Conservation (phyloP, 2,888 invertebrate genomes). For the Ditula angustiorana region DNA sequence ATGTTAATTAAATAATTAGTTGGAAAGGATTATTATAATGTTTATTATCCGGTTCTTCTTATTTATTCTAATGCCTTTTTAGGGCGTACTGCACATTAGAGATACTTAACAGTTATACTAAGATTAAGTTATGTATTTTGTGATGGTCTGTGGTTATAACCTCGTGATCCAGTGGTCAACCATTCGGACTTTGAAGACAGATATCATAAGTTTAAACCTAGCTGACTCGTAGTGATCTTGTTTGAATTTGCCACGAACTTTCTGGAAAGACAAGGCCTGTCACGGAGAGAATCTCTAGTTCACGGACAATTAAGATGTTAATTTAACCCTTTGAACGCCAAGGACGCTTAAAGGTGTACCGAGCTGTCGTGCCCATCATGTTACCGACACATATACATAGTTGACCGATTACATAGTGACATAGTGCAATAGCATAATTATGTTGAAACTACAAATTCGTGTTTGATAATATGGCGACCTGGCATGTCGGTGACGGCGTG, state of each 20-base stretch:
- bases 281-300: background rate
- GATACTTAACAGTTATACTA: background rate
- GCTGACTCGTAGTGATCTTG: background rate
- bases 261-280: background rate
- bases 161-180: background rate
- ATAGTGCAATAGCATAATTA: too few species aligned
- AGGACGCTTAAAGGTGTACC: too few species aligned
- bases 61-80: background rate
- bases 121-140: background rate
- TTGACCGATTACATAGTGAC: too few species aligned
- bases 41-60: background rate
- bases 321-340: background rate
- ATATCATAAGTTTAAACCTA: background rate
- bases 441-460: too few species aligned
- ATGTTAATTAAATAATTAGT: constrained; percentile 6
- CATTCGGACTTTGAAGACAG: background rate
- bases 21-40: background rate
- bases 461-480: too few species aligned
- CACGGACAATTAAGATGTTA: background rate
- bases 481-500: too few species aligned
- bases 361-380: too few species aligned
- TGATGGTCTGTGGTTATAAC: background rate
- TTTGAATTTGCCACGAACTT: background rate
- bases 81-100: background rate
- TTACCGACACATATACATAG: too few species aligned